phyloP scores from a whole-genome alignment of 2,797 vertebrate species.

The Urophycis tenuis region DNA sequence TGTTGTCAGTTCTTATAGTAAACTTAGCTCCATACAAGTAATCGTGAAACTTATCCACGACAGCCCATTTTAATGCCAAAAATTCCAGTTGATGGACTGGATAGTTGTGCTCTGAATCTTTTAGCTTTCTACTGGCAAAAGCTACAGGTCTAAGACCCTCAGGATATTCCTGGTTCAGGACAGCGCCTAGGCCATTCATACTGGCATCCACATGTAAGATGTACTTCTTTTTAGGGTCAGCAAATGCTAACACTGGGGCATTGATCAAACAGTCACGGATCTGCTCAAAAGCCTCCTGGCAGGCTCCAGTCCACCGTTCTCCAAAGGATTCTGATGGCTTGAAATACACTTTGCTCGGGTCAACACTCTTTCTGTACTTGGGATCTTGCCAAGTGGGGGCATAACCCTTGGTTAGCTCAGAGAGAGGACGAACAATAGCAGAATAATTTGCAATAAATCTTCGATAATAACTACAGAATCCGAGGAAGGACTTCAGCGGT shows the following conservation, averaged over 20 bases:
- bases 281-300: not conserved
- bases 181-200: not conserved
- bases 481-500: not conserved
- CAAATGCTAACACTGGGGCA: not conserved
- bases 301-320: not conserved
- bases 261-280: not conserved
- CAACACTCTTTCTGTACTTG: not conserved
- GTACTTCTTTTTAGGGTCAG: not conserved
- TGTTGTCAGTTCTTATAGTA: not conserved
- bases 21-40: not conserved
- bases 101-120: not conserved
- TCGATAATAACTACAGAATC: no score
- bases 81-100: not conserved
- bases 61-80: conserved; percentile 6
- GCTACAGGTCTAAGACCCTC: not conserved
- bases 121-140: not conserved
- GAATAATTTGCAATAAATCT: not conserved
- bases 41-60: conserved; percentile 3
- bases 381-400: no score
- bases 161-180: not conserved
- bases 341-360: not conserved
- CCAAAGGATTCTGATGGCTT: no score
- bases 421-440: not conserved
- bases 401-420: not conserved
- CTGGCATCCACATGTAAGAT: not conserved